Conservation (phyloP, 35 echinoderm and acorn worm genomes). For the Heliocidaris erythrogramma region DNA sequence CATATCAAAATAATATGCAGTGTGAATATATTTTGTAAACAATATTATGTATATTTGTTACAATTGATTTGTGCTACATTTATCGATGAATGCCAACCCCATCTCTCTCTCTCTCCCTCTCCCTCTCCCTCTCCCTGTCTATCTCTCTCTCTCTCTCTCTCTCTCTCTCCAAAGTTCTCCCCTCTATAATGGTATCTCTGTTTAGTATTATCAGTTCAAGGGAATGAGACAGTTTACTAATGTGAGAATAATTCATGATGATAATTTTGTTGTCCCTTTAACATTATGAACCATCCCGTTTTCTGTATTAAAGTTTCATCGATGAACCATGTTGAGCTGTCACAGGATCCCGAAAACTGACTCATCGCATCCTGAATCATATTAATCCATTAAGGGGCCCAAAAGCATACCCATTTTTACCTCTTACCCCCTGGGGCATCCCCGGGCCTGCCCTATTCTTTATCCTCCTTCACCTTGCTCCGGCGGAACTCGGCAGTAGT, state of each 20-base stretch:
- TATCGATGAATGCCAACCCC: too few species aligned
- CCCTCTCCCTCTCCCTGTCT: background rate
- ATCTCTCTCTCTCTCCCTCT: too few species aligned
- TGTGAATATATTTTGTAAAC: too few species aligned
- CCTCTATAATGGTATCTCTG: too few species aligned
- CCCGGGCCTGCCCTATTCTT: background rate
- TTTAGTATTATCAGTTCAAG: too few species aligned
- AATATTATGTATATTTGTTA: too few species aligned
- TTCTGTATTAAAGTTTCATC: background rate
- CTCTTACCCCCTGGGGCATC: background rate
- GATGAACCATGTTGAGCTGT: background rate
- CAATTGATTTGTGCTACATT: too few species aligned
- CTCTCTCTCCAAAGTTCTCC: background rate
- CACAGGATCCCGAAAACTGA: background rate
- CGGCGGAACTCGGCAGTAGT: background rate
- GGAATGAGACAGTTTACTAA: too few species aligned
- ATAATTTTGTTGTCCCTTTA: too few species aligned
- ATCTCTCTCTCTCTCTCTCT: background rate
- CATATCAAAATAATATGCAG: too few species aligned
- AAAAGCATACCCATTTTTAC: background rate
- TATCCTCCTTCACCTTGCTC: background rate
- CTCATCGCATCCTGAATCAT: background rate
- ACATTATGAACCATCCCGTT: background rate
- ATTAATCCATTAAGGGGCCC: background rate
- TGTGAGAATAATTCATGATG: too few species aligned